A percentile compares a stretch with the other conserved stretches of the same genome.
phyloP scores from a whole-genome alignment of 2,113 vertebrate genomes.

The Bucco capensis region DNA sequence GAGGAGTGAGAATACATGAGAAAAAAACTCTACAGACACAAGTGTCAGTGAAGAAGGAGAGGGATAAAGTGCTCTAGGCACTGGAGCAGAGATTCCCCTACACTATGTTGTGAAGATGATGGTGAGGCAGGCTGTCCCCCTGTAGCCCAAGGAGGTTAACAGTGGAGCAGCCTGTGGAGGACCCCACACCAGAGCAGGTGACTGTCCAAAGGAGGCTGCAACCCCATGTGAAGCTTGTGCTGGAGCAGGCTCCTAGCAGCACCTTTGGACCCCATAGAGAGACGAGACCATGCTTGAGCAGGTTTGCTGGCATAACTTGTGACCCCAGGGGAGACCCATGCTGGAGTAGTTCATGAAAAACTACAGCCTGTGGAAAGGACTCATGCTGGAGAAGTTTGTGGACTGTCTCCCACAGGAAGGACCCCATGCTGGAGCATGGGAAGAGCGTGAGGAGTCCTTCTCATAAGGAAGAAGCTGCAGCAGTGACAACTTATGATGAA shows the following conservation, averaged over 20 bases:
- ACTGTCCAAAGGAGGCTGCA: background rate
- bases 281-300: background rate
- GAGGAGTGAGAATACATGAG: background rate
- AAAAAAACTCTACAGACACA: background rate
- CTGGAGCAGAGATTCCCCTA: background rate
- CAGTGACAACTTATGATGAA: background rate
- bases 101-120: background rate
- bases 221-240: accelerated
- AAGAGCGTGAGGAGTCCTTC: background rate
- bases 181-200: background rate
- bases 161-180: background rate
- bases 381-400: background rate
- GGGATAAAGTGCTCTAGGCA: accelerated
- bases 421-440: background rate
- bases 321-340: background rate
- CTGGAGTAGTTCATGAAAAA: background rate
- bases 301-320: background rate
- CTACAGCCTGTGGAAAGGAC: background rate
- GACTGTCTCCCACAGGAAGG: background rate
- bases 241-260: background rate
- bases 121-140: background rate
- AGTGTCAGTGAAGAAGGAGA: background rate
- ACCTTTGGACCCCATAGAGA: background rate
- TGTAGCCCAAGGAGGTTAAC: background rate
- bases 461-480: background rate